Conservation (phyloP, 1,140 invertebrate species). For the Galleria mellonella region DNA sequence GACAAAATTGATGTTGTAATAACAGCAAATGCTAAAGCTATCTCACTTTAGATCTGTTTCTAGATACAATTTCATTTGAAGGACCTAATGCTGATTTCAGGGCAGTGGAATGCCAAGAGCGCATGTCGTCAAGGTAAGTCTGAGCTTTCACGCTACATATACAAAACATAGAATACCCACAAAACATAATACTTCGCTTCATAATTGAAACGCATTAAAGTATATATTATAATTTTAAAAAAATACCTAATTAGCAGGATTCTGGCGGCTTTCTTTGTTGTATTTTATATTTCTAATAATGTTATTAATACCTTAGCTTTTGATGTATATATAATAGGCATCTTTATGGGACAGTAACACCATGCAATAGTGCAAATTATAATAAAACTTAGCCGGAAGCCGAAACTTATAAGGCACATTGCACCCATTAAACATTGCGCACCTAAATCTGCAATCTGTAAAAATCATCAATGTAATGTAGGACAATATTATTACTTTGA, state of each 20-base stretch:
- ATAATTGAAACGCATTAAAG: not conserved
- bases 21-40: constrained; percentile 44
- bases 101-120: constrained; percentile 57
- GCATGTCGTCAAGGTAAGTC: constrained; percentile 63
- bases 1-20: constrained; percentile 58
- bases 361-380: not conserved
- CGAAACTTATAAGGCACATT: no score
- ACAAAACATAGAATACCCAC: not conserved
- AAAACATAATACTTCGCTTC: not conserved
- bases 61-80: constrained; percentile 24
- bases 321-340: constrained; percentile 10
- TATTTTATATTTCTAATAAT: constrained; percentile 4
- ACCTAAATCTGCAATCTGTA: no score
- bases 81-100: constrained; percentile 53
- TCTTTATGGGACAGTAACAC: constrained; percentile 26
- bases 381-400: no score
- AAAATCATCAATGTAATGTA: no score
- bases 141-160: constrained; percentile 6
- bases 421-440: no score
- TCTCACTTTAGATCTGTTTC: constrained; percentile 17
- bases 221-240: no score
- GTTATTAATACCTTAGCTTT: constrained; percentile 14
- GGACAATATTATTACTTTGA: no score
- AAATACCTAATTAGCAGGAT: no score
- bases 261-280: constrained; percentile 17